Evolutionary conservation across 1,140 invertebrate species (phyloP).

Genomic region (Riptortus pedestris): DNA sequence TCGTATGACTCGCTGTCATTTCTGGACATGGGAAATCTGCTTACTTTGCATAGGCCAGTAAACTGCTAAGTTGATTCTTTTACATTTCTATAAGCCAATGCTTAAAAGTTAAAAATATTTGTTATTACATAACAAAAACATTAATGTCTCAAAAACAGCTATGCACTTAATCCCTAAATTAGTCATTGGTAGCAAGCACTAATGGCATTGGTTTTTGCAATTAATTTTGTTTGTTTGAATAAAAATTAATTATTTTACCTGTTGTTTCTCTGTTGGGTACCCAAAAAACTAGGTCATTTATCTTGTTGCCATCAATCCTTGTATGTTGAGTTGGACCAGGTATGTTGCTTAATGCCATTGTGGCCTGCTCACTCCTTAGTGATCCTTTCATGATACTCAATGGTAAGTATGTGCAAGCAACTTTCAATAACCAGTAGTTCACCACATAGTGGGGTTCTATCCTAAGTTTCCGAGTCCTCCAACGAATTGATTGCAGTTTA

Average conservation of each 20-base stretch:
- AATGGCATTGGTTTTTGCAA: too few relatives aligned
- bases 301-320: conserved; percentile 35
- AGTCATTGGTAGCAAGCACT: too few relatives aligned
- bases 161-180: too few relatives aligned
- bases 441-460: conserved; percentile 35
- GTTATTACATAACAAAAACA: too few relatives aligned
- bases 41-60: too few relatives aligned
- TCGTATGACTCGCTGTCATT: too few relatives aligned
- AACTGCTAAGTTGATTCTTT: too few relatives aligned
- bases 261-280: conserved; percentile 40
- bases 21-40: too few relatives aligned
- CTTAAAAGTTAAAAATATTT: too few relatives aligned
- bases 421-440: conserved; percentile 38
- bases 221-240: too few relatives aligned
- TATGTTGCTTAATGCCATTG: conserved; percentile 39
- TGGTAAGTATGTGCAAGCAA: conserved; percentile 26
- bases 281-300: conserved; percentile 39
- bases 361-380: conserved; percentile 37
- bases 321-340: conserved; percentile 36
- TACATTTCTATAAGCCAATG: too few relatives aligned
- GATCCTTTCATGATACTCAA: not conserved
- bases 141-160: too few relatives aligned
- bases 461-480: conserved; percentile 30
- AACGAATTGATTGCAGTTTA: conserved; percentile 29
- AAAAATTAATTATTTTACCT: conserved; percentile 36